Evolutionary conservation across 2,113 vertebrate genomes (phyloP).

Genomic region (Tinamus guttatus): DNA sequence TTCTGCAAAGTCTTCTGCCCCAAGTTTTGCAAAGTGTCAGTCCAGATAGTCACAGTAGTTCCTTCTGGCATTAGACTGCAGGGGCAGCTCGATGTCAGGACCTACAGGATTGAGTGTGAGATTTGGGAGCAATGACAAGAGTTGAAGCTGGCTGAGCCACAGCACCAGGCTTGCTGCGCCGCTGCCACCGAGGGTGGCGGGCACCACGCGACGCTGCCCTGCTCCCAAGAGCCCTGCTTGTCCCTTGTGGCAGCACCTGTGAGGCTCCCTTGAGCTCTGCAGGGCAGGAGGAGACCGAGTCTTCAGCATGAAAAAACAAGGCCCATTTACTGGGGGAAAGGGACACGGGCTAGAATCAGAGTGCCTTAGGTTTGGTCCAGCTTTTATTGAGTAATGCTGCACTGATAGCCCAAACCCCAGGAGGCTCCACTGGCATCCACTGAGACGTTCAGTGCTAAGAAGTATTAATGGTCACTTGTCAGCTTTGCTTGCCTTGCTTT

Average conservation of each 20-base stretch:
- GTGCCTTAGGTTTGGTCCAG: not conserved
- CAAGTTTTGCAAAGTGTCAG: not conserved
- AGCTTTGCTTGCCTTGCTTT: not conserved
- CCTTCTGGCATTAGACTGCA: not conserved
- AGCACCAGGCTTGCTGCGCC: no score
- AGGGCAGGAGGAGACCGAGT: not conserved
- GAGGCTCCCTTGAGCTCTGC: not conserved
- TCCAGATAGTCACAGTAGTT: not conserved
- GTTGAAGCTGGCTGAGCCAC: not conserved
- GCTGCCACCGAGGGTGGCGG: not conserved
- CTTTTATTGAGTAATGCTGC: not conserved
- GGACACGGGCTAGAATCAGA: not conserved
- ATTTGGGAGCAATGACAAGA: not conserved
- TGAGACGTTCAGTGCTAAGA: not conserved
- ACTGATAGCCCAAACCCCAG: not conserved
- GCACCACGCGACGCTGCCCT: not conserved
- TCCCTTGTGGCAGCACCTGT: not conserved
- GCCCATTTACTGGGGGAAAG: not conserved
- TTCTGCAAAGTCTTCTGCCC: not conserved
- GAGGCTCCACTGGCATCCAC: not conserved
- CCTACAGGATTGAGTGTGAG: not conserved
- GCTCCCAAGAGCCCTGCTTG: not conserved
- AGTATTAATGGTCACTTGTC: not conserved
- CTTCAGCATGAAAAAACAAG: accelerated
- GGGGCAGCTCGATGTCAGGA: not conserved